These are phyloP conservation scores for Paelopatides confundens DNA, from an alignment of 53 echinoderm and acorn worm genomes.

Conservation along the genomic window DNA sequence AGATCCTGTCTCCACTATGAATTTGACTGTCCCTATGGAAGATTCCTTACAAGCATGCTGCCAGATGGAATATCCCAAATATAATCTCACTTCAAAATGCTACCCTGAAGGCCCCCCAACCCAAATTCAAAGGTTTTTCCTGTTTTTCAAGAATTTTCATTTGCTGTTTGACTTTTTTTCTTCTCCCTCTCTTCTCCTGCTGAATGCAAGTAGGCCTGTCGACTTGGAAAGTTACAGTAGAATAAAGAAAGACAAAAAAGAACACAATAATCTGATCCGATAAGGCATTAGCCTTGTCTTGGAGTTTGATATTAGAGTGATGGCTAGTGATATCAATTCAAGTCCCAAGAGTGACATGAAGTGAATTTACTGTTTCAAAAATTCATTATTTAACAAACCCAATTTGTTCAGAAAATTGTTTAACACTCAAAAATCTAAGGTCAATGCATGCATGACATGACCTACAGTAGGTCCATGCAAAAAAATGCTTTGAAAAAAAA, in stretches of 20 bases:
- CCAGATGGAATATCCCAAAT: slow-evolving; percentile 55
- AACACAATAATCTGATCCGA: slow-evolving; percentile 36
- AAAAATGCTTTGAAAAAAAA: neutral
- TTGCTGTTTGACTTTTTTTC: neutral
- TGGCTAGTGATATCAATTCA: slow-evolving; percentile 30
- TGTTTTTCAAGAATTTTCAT: neutral
- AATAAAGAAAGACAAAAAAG: neutral
- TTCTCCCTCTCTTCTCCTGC: neutral
- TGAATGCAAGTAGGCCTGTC: slow-evolving; percentile 32
- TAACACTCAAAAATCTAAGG: slow-evolving; percentile 41
- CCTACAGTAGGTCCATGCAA: neutral
- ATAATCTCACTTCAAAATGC: slow-evolving; percentile 13
- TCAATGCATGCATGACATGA: neutral
- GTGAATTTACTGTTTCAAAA: slow-evolving; percentile 49
- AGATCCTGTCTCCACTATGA: slow-evolving; percentile 43
- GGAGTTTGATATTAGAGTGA: slow-evolving; percentile 15
- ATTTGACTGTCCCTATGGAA: slow-evolving; percentile 11
- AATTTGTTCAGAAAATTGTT: slow-evolving; percentile 53
- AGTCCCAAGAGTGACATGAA: slow-evolving; percentile 43
- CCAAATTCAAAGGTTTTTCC: neutral
- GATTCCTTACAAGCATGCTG: slow-evolving; percentile 14
- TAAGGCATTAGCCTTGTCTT: slow-evolving; percentile 35
- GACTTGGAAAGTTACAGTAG: neutral
- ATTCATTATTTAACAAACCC: slow-evolving; percentile 49
- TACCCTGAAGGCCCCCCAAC: slow-evolving; percentile 29